Evolutionary conservation across 1,140 invertebrate genomes (phyloP).

Genomic region (Drosophila parabipectinata): DNA sequence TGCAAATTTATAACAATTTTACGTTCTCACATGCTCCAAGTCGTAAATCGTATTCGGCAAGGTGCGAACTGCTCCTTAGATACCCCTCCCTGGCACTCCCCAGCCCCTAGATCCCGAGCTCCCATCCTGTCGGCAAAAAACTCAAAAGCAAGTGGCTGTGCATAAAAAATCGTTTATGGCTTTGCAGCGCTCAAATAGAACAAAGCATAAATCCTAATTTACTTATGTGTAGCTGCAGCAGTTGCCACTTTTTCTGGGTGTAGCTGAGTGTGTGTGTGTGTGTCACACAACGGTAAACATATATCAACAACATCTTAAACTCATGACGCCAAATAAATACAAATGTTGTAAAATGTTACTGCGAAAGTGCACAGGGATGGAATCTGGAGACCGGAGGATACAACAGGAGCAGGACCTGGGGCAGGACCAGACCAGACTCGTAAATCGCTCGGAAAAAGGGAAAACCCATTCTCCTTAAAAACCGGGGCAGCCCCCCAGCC

Average conservation of each 20-base stretch:
- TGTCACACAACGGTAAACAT: constrained; percentile 69
- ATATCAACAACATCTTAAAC: constrained; percentile 82
- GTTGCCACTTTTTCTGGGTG: constrained; percentile 44
- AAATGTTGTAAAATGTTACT: constrained; percentile 78
- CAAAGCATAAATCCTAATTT: constrained; percentile 84
- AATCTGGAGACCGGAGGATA: constrained; percentile 4
- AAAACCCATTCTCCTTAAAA: constrained; percentile 15
- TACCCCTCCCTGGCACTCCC: constrained; percentile 1
- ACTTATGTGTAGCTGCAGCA: constrained; percentile 70
- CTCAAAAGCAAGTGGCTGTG: constrained; percentile 68
- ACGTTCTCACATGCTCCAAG: constrained; percentile 75
- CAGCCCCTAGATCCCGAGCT: not conserved
- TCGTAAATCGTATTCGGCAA: constrained; percentile 78
- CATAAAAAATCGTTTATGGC: constrained; percentile 83
- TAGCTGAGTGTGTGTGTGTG: constrained; percentile 37
- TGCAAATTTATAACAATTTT: constrained; percentile 83
- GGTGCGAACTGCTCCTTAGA: constrained; percentile 65
- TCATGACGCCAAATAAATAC: constrained; percentile 81
- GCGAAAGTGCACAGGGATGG: constrained; percentile 59
- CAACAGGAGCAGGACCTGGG: not conserved
- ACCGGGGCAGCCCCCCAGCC: not conserved
- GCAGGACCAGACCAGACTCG: constrained; percentile 34
- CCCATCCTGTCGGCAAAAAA: not conserved
- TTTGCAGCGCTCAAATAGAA: constrained; percentile 83
- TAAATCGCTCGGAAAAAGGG: constrained; percentile 47